Evolutionary conservation across 1,140 invertebrate genomes (phyloP), one percentile per base, ranked within the genome.

Genomic region (Drosophila bifasciata): DNA sequence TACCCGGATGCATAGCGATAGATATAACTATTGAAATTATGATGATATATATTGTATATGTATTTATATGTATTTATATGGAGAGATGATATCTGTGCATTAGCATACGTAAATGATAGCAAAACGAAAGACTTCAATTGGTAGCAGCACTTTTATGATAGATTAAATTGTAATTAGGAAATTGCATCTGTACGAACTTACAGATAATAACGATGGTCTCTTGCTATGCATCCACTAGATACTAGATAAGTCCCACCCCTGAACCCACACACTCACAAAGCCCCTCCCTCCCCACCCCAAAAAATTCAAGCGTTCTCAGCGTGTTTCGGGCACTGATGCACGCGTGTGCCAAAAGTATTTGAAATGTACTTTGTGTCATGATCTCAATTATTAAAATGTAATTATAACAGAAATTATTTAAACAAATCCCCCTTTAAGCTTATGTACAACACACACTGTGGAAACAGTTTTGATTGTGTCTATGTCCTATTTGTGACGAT

Each of bases 301-400:
- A 58, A 51, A 86, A 85, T 85, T 85, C 83, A 85, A 85, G 81
- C 81, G 81, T 86, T 85, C 81, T 85, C 81, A 85, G 83, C 73
- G 76, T 85, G 76, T 76, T 79, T 70, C 68, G 78, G 67, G 52
- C 63, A 57, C 50, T 63, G 76, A 50, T 64, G 80, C 68, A 73
- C 73, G 76, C 77, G 81, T 81, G 77, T 85, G 72, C 81, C 81
- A 63, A 86, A 85, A 86, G 81, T 85, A 85, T 85, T 85, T 81
- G 69, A 73, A 85, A 64, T 86, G 75, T 75, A 75, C 71, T 75
- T 75, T 75, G 70, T 72, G 80, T 77, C 81, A 85, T 85, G 81
- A 85, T 85, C 81, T 85, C 81, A 85, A 83, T 79, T 32, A 74
- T 74, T 74, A 78, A 84, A 73, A 79, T 84, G 71, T 85, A 86